phyloP scores from a whole-genome alignment of 2,113 vertebrate species.

The Ictalurus furcatus region DNA sequence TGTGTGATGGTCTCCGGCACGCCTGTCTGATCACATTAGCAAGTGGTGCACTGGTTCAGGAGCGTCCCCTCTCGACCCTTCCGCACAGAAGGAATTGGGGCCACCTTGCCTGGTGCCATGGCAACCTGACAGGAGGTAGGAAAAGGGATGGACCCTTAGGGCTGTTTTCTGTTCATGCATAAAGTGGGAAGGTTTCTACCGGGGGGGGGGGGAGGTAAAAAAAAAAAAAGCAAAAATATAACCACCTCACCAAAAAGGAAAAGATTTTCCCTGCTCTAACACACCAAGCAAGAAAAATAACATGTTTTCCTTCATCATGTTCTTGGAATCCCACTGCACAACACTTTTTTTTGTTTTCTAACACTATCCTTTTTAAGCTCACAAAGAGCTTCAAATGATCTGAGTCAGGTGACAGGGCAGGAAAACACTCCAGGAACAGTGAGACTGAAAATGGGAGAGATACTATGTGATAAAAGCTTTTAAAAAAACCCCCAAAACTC shows the following conservation, averaged over 20 bases:
- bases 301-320: not conserved
- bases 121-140: constrained; percentile 60
- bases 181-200: constrained; percentile 7
- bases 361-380: not conserved
- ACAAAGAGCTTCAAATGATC: not conserved
- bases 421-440: constrained; percentile 1
- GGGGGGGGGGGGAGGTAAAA: not conserved
- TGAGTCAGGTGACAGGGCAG: not conserved
- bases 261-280: not conserved
- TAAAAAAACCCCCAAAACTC: not conserved
- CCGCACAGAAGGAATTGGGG: constrained; percentile 56
- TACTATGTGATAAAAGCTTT: not conserved
- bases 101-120: constrained; percentile 63
- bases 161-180: constrained; percentile 37
- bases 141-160: constrained; percentile 52
- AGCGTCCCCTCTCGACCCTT: constrained; percentile 49
- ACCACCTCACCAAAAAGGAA: not conserved
- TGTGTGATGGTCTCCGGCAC: constrained; percentile 54
- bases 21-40: constrained; percentile 62
- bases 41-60: constrained; percentile 42
- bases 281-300: not conserved
- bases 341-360: not conserved
- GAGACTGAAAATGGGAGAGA: not conserved
- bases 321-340: not conserved
- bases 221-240: not conserved